Evolutionary conservation across 2,113 vertebrate species (phyloP).

Genomic region (Laticauda laticaudata): DNA sequence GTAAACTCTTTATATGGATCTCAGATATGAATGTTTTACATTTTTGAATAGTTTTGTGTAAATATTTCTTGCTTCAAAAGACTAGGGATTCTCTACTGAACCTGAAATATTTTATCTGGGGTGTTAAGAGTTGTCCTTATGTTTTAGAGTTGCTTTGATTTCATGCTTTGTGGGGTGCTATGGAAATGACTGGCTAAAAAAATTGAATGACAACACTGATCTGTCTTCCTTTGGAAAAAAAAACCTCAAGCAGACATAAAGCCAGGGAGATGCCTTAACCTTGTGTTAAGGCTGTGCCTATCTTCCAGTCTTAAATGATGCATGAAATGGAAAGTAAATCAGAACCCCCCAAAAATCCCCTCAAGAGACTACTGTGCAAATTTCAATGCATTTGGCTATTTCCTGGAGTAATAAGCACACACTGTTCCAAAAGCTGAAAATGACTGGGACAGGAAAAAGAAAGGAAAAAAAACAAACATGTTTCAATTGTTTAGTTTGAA

Average conservation of each 20-base stretch:
- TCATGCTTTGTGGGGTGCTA: not conserved
- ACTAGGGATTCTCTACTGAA: not conserved
- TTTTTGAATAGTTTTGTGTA: not conserved
- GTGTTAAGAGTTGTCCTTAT: conserved; percentile 12
- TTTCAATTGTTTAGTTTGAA: conserved; percentile 10
- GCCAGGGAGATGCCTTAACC: conserved; percentile 25
- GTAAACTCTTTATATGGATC: not conserved
- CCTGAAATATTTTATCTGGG: not conserved
- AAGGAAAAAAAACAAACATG: not conserved
- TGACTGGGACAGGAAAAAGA: conserved; percentile 9
- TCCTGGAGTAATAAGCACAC: conserved; percentile 39
- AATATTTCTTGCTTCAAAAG: not conserved
- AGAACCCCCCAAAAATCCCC: not conserved
- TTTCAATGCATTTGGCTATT: conserved; percentile 24
- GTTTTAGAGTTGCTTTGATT: not conserved
- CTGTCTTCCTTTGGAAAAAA: not conserved
- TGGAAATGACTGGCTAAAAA: conserved; percentile 1
- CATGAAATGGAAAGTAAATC: conserved; percentile 51
- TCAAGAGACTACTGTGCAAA: conserved; percentile 29
- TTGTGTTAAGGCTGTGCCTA: conserved; percentile 16
- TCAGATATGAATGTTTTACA: not conserved
- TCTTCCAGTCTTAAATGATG: conserved; percentile 29
- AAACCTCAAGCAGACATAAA: not conserved
- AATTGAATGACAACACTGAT: not conserved
- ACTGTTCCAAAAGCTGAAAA: conserved; percentile 18